These are phyloP conservation scores for Trichacis sp. DNA, from an alignment of 2,888 invertebrate species.

Conservation along the genomic window DNA sequence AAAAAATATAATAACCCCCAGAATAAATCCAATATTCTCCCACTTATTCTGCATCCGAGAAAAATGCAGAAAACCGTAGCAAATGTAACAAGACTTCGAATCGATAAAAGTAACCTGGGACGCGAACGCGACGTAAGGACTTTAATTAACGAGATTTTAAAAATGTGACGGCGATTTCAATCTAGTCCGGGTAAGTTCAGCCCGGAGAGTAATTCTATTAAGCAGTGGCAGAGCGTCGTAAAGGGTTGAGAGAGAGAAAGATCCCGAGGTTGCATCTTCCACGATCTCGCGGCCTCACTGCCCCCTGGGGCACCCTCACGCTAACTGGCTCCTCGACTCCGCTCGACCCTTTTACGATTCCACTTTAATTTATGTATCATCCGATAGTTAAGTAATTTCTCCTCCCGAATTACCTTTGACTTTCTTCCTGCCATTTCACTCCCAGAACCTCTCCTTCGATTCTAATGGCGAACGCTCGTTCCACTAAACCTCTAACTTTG, in stretches of 20 bases:
- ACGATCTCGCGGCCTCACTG: constrained; percentile 55
- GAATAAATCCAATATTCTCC: too few species aligned
- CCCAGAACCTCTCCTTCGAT: neutral
- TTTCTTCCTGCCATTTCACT: constrained; percentile 48
- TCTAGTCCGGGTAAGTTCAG: constrained; percentile 62
- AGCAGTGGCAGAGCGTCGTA: constrained; percentile 65
- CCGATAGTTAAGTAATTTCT: constrained; percentile 70
- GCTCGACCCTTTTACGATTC: constrained; percentile 67
- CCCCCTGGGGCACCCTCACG: constrained; percentile 69
- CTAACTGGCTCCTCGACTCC: constrained; percentile 68
- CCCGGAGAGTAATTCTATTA: constrained; percentile 68
- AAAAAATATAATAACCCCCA: too few species aligned
- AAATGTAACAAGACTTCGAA: too few species aligned
- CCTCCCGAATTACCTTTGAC: constrained; percentile 62
- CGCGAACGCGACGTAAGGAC: constrained; percentile 28
- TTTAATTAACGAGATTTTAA: constrained; percentile 49
- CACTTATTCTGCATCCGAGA: too few species aligned
- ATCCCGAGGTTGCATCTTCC: constrained; percentile 27
- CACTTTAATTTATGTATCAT: constrained; percentile 70
- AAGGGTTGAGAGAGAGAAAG: constrained; percentile 62
- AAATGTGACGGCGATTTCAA: constrained; percentile 66
- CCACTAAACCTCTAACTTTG: too few species aligned
- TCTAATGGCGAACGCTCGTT: constrained; percentile 14
- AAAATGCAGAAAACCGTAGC: too few species aligned
- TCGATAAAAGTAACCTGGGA: neutral